These are phyloP conservation scores for Tyrannus savana DNA, from an alignment of 2,113 vertebrate species.

Conservation along the genomic window DNA sequence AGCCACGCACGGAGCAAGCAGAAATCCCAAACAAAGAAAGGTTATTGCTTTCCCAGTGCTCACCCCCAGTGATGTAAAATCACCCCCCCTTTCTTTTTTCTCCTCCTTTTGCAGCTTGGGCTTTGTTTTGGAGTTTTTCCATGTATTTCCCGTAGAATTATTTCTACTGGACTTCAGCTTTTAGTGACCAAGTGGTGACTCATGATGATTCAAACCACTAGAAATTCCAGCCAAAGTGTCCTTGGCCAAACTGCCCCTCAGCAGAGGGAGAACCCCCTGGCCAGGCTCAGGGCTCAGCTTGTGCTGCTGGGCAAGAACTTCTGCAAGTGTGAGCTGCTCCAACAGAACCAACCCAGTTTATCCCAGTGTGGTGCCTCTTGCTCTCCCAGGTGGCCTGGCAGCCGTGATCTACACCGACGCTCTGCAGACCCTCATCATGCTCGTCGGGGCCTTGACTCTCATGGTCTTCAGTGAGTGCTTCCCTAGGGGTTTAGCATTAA, in stretches of 20 bases:
- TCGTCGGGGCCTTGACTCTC: conserved; percentile 85
- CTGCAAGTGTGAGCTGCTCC: rapidly evolving
- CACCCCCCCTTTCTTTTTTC: rapidly evolving
- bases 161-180: background rate
- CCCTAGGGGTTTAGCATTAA: background rate
- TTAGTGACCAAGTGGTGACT: background rate
- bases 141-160: background rate
- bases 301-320: background rate
- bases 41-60: conserved; percentile 48
- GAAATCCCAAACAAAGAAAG: background rate
- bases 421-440: conserved; percentile 92
- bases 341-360: background rate
- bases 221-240: background rate
- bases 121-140: conserved; percentile 17
- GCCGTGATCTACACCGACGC: conserved; percentile 97
- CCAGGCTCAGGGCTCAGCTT: rapidly evolving
- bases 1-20: background rate
- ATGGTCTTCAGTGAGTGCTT: conserved; percentile 88
- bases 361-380: background rate
- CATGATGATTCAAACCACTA: background rate
- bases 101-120: background rate
- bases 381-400: conserved; percentile 87
- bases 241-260: background rate
- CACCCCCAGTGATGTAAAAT: background rate
- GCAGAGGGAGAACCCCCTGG: rapidly evolving